Evolutionary conservation across 2,797 vertebrate genomes (phyloP), one percentile per base, ranked within the genome.

Genomic region (Alauda arvensis): DNA sequence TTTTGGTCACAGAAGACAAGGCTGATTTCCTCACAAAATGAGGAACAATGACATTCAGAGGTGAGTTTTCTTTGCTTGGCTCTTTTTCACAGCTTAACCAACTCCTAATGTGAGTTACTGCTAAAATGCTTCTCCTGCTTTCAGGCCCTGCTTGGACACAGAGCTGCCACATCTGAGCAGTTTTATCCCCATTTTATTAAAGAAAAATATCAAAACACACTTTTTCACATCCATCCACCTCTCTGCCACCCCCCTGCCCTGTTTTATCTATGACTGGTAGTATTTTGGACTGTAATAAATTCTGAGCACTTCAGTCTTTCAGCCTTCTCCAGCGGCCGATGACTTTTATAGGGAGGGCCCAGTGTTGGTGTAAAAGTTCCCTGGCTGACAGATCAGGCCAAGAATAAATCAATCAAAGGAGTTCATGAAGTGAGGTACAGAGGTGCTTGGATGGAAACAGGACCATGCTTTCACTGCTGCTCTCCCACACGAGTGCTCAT

Each of bases 361-460:
- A 63, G 46, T 26, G 42, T 56, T 89, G 51, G 78, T 77, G 60
- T 49, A 82, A 60, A 70, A 25, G 63, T 80, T 69, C 26, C 12
- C 56, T 8, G 15, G 40, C 46, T 80, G 81, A 66, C 25, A 92
- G 69, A 69, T 76, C 66, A 88, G 78, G 53, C 8, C 48, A 83
- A 59, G 60, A 88, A 92, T 69, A 91, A 94, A 93, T 69, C 89
- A 94, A 93, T 87, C 85, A 78, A 83, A 53, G 25, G 17, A 66
- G 66, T n/a, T 49, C 9, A 51, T 56, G 80, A 56, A 69, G 61
- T 18, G 6, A 65, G 55, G 71, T 25, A 18, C 26, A 40, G 14
- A 83, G 34, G 8, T 18, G n/a, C 34, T 29, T 33, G 34, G 10
- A 10, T 63, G n/a, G 37, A 56, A 77, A 67, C 0, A 0, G 24